Evolutionary conservation across 1,140 invertebrate species (phyloP).

Genomic region (Pectinophora gossypiella): DNA sequence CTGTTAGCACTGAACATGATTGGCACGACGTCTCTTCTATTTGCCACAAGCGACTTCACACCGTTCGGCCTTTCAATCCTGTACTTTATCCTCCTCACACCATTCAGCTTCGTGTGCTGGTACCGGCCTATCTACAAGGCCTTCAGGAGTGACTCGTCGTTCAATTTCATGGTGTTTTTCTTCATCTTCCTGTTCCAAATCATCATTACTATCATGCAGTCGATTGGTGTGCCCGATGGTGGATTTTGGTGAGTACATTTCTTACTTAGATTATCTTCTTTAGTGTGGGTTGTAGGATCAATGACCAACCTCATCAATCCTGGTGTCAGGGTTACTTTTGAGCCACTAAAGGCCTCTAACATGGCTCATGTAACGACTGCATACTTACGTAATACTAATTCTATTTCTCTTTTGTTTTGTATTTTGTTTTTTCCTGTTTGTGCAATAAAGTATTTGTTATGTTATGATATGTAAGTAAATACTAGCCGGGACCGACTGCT

Average conservation of each 20-base stretch:
- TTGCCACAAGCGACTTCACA: conserved; percentile 79
- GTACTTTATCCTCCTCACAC: conserved; percentile 94
- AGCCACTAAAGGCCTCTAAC: too few species aligned
- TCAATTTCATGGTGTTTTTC: conserved; percentile 99
- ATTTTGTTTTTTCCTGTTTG: too few species aligned
- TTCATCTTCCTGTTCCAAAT: conserved; percentile 99
- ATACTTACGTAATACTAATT: too few species aligned
- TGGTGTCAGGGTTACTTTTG: too few species aligned
- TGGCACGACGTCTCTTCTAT: conserved; percentile 85
- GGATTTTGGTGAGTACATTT: conserved; percentile 86
- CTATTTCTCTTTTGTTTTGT: too few species aligned
- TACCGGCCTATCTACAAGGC: conserved; percentile 83
- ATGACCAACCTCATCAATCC: too few species aligned
- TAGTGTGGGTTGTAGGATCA: too few species aligned
- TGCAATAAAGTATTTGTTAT: too few species aligned
- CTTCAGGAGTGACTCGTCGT: conserved; percentile 95
- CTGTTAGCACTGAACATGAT: conserved; percentile 91
- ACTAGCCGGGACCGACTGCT: too few species aligned
- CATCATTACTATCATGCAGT: conserved; percentile 90
- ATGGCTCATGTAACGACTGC: too few species aligned
- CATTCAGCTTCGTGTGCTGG: conserved; percentile 99
- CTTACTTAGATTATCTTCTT: not conserved
- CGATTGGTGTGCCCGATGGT: conserved; percentile 87
- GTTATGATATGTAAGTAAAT: too few species aligned
- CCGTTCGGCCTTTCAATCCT: conserved; percentile 93